Evolutionary conservation across 2,797 vertebrate species (phyloP), one percentile per base, ranked within the genome.

Genomic region (Euphonia xanthogaster): DNA sequence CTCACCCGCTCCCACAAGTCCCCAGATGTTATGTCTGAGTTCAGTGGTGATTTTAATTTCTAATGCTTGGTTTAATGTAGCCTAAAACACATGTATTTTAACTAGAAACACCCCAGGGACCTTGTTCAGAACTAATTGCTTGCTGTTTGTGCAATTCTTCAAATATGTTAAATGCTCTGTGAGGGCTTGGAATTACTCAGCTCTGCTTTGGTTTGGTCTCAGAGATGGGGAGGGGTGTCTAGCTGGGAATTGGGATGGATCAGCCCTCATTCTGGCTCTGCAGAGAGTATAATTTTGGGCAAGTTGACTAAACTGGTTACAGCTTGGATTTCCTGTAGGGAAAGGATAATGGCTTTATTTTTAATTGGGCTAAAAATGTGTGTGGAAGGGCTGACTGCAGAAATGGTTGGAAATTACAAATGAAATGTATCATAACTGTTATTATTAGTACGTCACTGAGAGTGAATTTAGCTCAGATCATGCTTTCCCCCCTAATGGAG

Each of bases 61-160:
- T 62, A 54, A 40, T 60, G 37, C 60, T 84, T 66, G 80, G 58
- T 71, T 92, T 93, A 96, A 94, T 84, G 83, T 60, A 42, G 81
- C 83, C 90, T 87, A 93, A 97, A 93, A 1, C 80, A 70, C 79
- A 63, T 31, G 33, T 90, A 79, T 93, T 95, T 95, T 88, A 96
- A 81, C 73, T 88, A 73, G 83, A 55, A 94, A 39, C 83, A 96
- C 94, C 74, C 67, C 45, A 30, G 88, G 83, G 95, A 63, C 70
- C 73, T 86, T 2, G 4, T 79, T 96, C 90, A 88, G 86, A 86
- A 60, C 90, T 93, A 97, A 96, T 92, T 90, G 67, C 90, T 90
- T 45, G 76, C 90, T 95, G 86, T 95, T 97, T 90, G 93, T 90
- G 92, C 86, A 73, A 3, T 95, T 81, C 86, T 78, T 93, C 83